Base-by-base conservation (phyloP, 2,113 vertebrate species). In the Austrofundulus limnaeus region DNA sequence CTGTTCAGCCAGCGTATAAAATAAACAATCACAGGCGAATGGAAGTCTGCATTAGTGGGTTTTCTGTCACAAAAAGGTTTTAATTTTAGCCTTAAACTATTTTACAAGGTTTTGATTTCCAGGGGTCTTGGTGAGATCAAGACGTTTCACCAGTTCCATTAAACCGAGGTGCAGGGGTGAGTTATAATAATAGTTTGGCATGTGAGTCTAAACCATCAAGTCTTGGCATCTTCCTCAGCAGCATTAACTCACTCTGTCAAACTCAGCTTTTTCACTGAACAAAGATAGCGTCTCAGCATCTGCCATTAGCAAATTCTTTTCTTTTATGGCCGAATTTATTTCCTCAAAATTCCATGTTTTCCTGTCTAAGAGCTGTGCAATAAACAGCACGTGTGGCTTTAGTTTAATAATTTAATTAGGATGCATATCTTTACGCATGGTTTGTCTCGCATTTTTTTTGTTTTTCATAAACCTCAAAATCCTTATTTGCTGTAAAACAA, bases 271-370 rank as follows among this genome's bases (percentile, higher is more conserved):
- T 61, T 72, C 19, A 16, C 53, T 58, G 45, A 67, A 61, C 63
- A 69, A 66, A 77, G 62, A 77, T 64, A 71, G 6, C 46, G 48
- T 74, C 66, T 78, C 55, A 53, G 41, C 61, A 77, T 72, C 61
- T 39, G 47, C 73, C 61, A 83, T 86, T 80, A 72, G 69, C 52
- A 70, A 82, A 86, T 87, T 86, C 87, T 70, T 82, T 50, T 65
- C 72, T 75, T 83, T 87, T 77, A 87, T 72, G 69, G 39, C 56
- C 37, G 60, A 70, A 51, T 82, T 77, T 74, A 60, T 78, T 80
- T 52, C 66, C 76, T 75, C 25, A 52, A 67, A 72, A 75, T 85
- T 82, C 84, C 58, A 55, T 58, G 72, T 78, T 83, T 84, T 74
- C 75, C 66, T 61, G 48, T 66, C 15, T 68, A 69, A 85, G 80